Percentiles rank a stretch among this genome's conserved stretches.
Evolutionary conservation across 1,140 invertebrate species (phyloP).

Genomic region (Berghia stephanieae): DNA sequence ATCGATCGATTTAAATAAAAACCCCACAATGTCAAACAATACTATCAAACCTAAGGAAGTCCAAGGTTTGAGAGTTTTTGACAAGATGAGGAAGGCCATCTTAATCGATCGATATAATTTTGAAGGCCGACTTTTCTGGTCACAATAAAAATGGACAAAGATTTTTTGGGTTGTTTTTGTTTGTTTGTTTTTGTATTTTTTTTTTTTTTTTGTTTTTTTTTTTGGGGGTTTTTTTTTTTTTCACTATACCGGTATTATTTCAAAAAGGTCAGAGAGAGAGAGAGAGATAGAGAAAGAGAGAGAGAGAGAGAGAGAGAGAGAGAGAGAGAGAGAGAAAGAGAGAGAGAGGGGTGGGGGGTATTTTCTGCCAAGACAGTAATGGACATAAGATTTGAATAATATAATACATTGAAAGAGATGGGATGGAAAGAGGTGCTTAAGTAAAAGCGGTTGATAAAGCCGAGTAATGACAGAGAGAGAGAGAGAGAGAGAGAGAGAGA

Average conservation of each 20-base stretch:
- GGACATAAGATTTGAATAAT: not conserved
- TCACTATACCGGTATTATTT: not conserved
- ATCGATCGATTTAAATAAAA: too few species aligned
- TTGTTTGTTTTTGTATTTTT: too few species aligned
- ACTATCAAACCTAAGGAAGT: too few species aligned
- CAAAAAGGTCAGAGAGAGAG: not conserved
- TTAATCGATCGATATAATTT: too few species aligned
- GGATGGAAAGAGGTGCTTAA: not conserved
- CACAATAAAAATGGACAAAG: too few species aligned
- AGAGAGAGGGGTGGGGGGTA: not conserved
- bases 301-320: not conserved
- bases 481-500: not conserved
- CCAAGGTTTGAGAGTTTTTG: too few species aligned
- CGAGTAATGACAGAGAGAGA: not conserved
- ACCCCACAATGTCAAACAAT: too few species aligned
- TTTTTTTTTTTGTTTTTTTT: too few species aligned
- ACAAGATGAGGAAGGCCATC: too few species aligned
- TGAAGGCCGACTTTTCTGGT: too few species aligned
- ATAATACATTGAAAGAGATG: not conserved
- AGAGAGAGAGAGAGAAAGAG: not conserved
- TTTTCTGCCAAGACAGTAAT: not conserved
- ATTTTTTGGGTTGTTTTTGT: not conserved
- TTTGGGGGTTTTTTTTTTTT: not conserved
- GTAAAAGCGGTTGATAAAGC: not conserved
- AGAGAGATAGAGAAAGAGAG: not conserved